These are phyloP conservation scores for Passerculus sandwichensis DNA, from an alignment of 2,797 vertebrate species.

Conservation along the genomic window DNA sequence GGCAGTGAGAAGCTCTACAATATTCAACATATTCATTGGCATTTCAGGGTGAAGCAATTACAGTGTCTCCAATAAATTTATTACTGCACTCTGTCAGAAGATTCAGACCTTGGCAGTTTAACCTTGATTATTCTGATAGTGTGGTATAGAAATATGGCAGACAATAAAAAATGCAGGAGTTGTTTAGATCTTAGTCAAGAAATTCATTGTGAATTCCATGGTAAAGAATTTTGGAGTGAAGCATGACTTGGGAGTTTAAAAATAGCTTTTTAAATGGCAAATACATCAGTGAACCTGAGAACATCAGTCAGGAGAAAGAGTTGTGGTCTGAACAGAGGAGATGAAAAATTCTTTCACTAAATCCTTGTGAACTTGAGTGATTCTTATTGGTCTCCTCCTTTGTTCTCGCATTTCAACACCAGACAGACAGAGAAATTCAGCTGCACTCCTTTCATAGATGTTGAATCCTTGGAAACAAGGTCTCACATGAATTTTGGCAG, in stretches of 20 bases:
- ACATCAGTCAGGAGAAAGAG: neutral
- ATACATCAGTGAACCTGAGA: neutral
- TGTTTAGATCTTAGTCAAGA: conserved; percentile 13
- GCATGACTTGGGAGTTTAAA: neutral
- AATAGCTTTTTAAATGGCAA: neutral
- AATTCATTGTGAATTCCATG: neutral
- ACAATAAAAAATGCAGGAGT: neutral
- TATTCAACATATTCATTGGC: conserved; percentile 7
- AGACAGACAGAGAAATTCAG: neutral
- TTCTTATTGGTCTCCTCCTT: neutral
- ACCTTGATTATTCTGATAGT: conserved; percentile 16
- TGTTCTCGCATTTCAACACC: neutral
- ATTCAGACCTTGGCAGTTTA: conserved; percentile 38
- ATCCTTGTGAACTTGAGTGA: neutral
- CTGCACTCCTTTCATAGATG: neutral
- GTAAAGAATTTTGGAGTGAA: neutral
- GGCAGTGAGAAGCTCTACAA: neutral
- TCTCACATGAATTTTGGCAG: neutral
- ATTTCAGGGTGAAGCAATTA: conserved; percentile 15
- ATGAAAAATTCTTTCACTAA: neutral
- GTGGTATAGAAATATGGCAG: neutral
- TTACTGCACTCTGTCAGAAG: neutral
- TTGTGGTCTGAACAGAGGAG: neutral
- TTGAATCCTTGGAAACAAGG: neutral
- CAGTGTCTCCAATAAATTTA: conserved; percentile 24